Percentiles rank a stretch among this genome's conserved stretches.
Evolutionary conservation across 2,888 invertebrate species (phyloP).

Genomic region (Drosophila melanosoma): DNA sequence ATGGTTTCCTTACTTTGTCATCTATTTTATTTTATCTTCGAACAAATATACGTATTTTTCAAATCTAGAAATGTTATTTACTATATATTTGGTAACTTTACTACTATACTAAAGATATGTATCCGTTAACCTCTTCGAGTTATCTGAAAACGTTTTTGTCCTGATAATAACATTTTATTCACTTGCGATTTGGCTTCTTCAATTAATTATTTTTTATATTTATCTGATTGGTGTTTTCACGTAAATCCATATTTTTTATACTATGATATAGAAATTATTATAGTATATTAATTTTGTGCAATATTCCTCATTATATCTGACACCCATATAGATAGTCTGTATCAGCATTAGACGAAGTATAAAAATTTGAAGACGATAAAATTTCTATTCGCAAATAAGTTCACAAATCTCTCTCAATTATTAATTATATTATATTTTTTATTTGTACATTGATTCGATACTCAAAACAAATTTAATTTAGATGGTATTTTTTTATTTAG

Average conservation of each 20-base stretch:
- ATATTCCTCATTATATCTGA: neutral
- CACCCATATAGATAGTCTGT: too few relatives aligned
- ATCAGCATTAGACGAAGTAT: too few relatives aligned
- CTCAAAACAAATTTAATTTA: neutral
- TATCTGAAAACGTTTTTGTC: neutral
- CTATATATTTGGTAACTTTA: neutral
- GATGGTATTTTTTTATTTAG: neutral
- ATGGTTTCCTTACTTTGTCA: conserved; percentile 1
- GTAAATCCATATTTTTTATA: neutral
- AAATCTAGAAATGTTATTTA: neutral
- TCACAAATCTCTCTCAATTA: neutral
- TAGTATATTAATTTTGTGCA: neutral
- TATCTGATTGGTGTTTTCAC: neutral
- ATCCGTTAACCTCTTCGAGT: neutral
- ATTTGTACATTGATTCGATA: neutral
- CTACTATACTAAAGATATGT: neutral
- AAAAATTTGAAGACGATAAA: too few relatives aligned
- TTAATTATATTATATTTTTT: neutral
- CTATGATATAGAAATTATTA: neutral
- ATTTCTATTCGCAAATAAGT: neutral
- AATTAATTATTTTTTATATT: neutral
- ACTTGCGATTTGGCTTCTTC: neutral
- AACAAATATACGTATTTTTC: neutral
- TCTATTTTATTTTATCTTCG: neutral
- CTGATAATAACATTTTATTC: neutral